Conservation (phyloP, 2,797 vertebrate species). For the Parauchenoglanis punctatus region DNA sequence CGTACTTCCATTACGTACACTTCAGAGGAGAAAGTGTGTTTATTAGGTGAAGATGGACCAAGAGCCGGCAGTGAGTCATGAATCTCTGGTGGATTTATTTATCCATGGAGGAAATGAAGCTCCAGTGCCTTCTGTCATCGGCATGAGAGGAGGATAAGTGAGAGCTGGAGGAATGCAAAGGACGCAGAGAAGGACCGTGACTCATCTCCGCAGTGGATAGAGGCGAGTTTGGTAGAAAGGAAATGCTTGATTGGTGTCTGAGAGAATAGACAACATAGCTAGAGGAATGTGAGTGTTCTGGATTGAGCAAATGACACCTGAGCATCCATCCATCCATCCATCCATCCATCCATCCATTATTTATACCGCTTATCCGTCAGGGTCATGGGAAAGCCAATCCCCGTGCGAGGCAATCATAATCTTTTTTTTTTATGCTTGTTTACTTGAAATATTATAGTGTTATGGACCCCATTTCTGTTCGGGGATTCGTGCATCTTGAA, state of each 20-base stretch:
- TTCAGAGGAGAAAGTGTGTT: background rate
- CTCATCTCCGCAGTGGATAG: background rate
- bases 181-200: background rate
- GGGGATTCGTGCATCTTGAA: too few species aligned
- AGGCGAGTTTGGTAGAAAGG: background rate
- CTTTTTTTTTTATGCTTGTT: too few species aligned
- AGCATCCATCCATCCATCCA: too few species aligned
- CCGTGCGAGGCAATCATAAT: too few species aligned
- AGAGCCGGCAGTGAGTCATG: background rate
- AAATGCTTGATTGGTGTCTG: background rate
- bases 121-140: background rate
- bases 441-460: too few species aligned
- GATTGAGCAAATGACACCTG: background rate
- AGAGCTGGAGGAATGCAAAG: conserved; percentile 14
- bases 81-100: background rate
- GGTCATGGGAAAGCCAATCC: too few species aligned
- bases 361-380: too few species aligned
- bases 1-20: background rate
- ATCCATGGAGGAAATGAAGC: conserved; percentile 11
- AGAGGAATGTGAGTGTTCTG: background rate
- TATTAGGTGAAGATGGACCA: background rate
- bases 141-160: background rate
- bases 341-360: too few species aligned
- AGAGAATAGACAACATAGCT: background rate
- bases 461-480: too few species aligned